phyloP scores from a whole-genome alignment of 2,797 vertebrate species.

The Sciaenops ocellatus region DNA sequence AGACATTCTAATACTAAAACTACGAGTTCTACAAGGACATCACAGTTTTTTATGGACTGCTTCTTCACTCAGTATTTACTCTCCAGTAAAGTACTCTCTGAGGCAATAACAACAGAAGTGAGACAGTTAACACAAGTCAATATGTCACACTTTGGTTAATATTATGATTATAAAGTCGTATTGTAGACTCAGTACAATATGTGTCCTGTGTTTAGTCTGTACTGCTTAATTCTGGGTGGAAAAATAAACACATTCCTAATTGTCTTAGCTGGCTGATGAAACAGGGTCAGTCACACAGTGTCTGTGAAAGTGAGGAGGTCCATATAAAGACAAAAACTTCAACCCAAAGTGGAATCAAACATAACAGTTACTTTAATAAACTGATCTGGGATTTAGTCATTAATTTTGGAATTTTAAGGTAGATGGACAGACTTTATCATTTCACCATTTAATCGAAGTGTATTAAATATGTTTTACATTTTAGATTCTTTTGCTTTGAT shows the following conservation, averaged over 20 bases:
- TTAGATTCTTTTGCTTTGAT: too few relatives aligned
- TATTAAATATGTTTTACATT: too few relatives aligned
- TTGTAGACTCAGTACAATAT: conserved; percentile 20
- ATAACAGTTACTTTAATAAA: not conserved
- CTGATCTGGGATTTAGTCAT: conserved; percentile 7
- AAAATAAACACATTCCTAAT: conserved; percentile 59
- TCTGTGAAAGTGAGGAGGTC: conserved; percentile 22
- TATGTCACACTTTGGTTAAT: conserved; percentile 19
- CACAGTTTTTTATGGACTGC: not conserved
- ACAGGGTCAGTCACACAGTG: conserved; percentile 13
- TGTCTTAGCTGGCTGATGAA: conserved; percentile 43
- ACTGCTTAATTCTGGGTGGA: conserved; percentile 39
- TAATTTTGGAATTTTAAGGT: not conserved
- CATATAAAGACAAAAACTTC: conserved; percentile 45
- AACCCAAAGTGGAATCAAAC: conserved; percentile 15
- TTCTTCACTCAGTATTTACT: not conserved
- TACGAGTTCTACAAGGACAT: not conserved
- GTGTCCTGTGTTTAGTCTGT: conserved; percentile 40
- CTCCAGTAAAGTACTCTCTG: not conserved
- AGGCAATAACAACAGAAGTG: not conserved
- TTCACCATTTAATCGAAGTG: too few relatives aligned
- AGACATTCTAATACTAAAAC: not conserved
- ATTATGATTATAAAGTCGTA: conserved; percentile 7
- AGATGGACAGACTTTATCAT: not conserved
- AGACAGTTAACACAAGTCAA: not conserved